A percentile compares a stretch with the other conserved stretches of the same genome.
Conservation (phyloP, 2,113 vertebrate species). For the Phalacrocorax brasilianus region DNA sequence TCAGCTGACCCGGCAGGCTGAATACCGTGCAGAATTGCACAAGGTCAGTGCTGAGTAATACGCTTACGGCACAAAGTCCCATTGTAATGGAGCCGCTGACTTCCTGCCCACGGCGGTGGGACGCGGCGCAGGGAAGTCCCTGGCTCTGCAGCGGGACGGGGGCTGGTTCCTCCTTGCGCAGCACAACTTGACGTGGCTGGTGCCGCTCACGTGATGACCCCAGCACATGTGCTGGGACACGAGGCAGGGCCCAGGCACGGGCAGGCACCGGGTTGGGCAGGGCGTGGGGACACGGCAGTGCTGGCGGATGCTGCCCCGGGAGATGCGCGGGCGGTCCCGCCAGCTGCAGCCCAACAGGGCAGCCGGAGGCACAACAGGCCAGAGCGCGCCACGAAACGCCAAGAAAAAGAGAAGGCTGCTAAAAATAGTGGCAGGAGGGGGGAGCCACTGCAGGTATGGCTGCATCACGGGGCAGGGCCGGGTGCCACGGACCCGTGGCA, state of each 20-base stretch:
- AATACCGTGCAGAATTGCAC: constrained; percentile 66
- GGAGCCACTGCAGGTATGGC: constrained; percentile 7
- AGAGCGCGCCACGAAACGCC: background rate
- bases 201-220: background rate
- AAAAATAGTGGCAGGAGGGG: background rate
- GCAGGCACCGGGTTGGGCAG: background rate
- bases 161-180: background rate
- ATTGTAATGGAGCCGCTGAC: constrained; percentile 57
- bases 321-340: background rate
- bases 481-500: constrained; percentile 2
- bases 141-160: background rate
- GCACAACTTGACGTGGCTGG: background rate
- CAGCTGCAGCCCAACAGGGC: background rate
- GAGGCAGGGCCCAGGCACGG: constrained; percentile 35
- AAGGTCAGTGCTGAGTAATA: constrained; percentile 69
- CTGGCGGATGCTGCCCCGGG: background rate
- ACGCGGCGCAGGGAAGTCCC: constrained; percentile 23
- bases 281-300: background rate
- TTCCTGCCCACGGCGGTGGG: constrained; percentile 55
- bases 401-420: background rate
- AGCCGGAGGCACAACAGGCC: background rate
- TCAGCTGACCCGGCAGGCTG: constrained; percentile 40
- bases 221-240: background rate
- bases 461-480: background rate
- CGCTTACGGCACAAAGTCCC: constrained; percentile 63